Evolutionary conservation across 1,140 invertebrate species (phyloP), one percentile per base, ranked within the genome.

Genomic region (Brachionus rubens): DNA sequence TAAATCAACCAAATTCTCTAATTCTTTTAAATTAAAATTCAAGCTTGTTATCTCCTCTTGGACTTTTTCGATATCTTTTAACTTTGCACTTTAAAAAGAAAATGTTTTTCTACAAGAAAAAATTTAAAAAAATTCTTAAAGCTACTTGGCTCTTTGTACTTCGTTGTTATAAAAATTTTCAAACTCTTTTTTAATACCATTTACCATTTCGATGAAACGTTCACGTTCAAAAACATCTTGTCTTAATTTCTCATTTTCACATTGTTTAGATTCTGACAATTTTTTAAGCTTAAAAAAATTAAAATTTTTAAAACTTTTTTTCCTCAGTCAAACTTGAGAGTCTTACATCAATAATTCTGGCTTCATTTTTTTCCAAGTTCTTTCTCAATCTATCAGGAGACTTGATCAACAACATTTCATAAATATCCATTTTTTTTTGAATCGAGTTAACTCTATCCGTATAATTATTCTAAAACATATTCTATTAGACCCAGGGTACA

Each of bases 321-420:
- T n/a, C n/a, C n/a, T n/a, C n/a, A n/a, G n/a, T n/a, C n/a, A n/a
- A n/a, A n/a, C n/a, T n/a, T n/a, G 19, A 40, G 36, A 33, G 19
- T 26, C 19, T 26, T 65, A 65, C 59, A 65, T 65, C 59, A 43
- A 43, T 65, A n/a, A 65, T 65, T 43, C 59, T 41, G 9, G 36
- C 36, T 24, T 43, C 59, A 21, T 41, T 65, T 43, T 65, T 65
- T 65, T 65, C 59, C 19, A 43, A 30, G n/a, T 65, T 36, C 43
- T 41, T 65, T 65, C 30, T 65, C 14, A 65, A 43, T 26, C 59
- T 41, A 24, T 65, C 59, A 24, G 59, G 59, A 26, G 59, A 65
- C 24, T 43, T 65, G 9, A 65, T 65, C 2, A 65, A 41, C 24
- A 65, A 24, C 19, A 24, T 65, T 26, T 65, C 59, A 19, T 65